These are phyloP conservation scores for Thereva unica DNA, from an alignment of 2,888 invertebrate species.

Conservation along the genomic window DNA sequence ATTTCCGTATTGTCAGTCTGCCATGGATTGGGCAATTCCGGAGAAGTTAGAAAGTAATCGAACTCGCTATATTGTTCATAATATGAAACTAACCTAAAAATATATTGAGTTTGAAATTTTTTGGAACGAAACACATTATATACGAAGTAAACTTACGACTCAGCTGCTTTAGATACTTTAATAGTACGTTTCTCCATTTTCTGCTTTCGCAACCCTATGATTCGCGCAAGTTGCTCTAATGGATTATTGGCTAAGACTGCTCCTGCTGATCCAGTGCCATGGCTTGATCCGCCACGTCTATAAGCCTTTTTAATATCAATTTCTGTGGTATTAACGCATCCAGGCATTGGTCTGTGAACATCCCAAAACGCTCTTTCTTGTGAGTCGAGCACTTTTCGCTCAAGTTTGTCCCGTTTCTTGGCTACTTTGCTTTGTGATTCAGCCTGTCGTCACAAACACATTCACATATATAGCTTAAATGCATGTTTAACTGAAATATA, in stretches of 20 bases:
- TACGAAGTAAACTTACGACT: slow-evolving; percentile 71
- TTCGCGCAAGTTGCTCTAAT: slow-evolving; percentile 61
- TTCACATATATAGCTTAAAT: neutral
- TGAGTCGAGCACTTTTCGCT: slow-evolving; percentile 96
- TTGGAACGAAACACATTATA: slow-evolving; percentile 7
- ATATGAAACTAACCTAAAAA: slow-evolving; percentile 78
- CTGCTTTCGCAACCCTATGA: slow-evolving; percentile 75
- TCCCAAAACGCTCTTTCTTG: slow-evolving; percentile 99
- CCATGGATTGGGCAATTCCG: slow-evolving; percentile 98
- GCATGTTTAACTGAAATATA: neutral
- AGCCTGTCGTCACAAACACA: slow-evolving; percentile 49
- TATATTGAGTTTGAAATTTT: slow-evolving; percentile 13
- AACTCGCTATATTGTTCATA: slow-evolving; percentile 96
- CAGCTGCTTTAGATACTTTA: slow-evolving; percentile 90
- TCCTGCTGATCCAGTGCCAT: slow-evolving; percentile 58
- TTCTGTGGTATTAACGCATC: slow-evolving; percentile 98
- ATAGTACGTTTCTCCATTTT: slow-evolving; percentile 85
- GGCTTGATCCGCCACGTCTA: slow-evolving; percentile 60
- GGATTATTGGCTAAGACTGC: slow-evolving; percentile 58
- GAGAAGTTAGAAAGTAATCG: slow-evolving; percentile 90
- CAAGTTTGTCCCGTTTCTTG: slow-evolving; percentile 97
- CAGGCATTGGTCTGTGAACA: slow-evolving; percentile 98
- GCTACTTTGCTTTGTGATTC: slow-evolving; percentile 83
- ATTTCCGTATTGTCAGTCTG: slow-evolving; percentile 91
- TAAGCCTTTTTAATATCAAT: slow-evolving; percentile 97